Percentiles rank a stretch among this genome's conserved stretches.
phyloP scores from a whole-genome alignment of 2,888 invertebrate species.

The Mantis religiosa region DNA sequence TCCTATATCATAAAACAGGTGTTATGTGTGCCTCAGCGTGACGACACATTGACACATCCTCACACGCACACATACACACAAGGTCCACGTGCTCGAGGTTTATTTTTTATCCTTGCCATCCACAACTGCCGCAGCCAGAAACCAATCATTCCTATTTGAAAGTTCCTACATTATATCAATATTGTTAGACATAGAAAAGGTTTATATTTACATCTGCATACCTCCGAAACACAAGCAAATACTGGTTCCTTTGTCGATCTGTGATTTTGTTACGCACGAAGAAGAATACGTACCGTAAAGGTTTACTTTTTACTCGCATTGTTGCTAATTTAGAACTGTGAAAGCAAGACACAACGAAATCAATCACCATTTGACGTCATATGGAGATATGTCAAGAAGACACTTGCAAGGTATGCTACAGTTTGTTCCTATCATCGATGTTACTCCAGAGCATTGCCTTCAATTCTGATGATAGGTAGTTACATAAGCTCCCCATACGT shows the following conservation, averaged over 20 bases:
- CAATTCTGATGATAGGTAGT: no score
- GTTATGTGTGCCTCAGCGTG: not conserved
- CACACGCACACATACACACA: not conserved
- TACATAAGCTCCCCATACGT: no score
- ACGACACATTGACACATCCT: not conserved
- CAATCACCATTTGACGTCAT: not conserved
- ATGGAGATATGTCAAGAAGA: slow-evolving; percentile 1
- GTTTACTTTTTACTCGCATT: not conserved
- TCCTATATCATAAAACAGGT: slow-evolving; percentile 5
- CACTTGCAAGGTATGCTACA: not conserved
- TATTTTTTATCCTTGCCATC: not conserved
- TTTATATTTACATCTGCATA: not conserved
- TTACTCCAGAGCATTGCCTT: not conserved
- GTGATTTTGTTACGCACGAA: not conserved
- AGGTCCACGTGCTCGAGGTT: not conserved
- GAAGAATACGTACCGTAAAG: not conserved
- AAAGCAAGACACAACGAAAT: not conserved
- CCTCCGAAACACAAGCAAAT: not conserved
- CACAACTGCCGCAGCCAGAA: not conserved
- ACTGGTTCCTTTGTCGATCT: slow-evolving; percentile 11
- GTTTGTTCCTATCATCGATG: not conserved
- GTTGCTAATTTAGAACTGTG: not conserved
- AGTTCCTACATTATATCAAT: slow-evolving; percentile 5
- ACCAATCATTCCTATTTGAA: slow-evolving; percentile 6
- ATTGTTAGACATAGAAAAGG: not conserved